phyloP scores from a whole-genome alignment of 1,140 invertebrate species.

The Brachionus koreanus region DNA sequence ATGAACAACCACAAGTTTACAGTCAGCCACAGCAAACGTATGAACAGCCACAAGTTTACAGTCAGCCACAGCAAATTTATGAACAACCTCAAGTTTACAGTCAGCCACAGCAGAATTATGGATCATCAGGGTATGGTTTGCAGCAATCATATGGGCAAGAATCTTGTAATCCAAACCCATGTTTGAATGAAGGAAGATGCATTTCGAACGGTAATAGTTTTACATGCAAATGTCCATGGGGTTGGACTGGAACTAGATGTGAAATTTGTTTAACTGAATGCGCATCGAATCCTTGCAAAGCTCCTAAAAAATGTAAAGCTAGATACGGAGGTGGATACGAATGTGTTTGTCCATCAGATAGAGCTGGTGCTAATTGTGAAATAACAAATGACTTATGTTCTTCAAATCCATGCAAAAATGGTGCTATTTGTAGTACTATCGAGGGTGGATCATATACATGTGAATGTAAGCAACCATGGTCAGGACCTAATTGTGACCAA shows the following conservation, averaged over 20 bases:
- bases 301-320: slow-evolving; percentile 49
- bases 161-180: slow-evolving; percentile 34
- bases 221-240: slow-evolving; percentile 34
- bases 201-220: background rate
- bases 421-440: background rate
- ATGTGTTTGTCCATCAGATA: slow-evolving; percentile 28
- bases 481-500: slow-evolving; percentile 12
- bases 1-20: background rate
- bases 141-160: background rate
- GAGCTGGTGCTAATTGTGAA: slow-evolving; percentile 40
- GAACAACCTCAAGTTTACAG: background rate
- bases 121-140: background rate
- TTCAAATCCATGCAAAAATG: slow-evolving; percentile 47
- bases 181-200: slow-evolving; percentile 44
- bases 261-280: slow-evolving; percentile 49
- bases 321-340: slow-evolving; percentile 49
- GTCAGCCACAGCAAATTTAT: background rate
- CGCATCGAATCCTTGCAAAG: slow-evolving; percentile 48
- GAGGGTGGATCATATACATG: slow-evolving; percentile 37
- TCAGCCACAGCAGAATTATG: background rate
- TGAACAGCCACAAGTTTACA: background rate
- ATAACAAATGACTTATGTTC: slow-evolving; percentile 26
- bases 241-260: slow-evolving; percentile 47
- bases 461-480: slow-evolving; percentile 1
- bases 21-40: background rate